These are phyloP conservation scores for Cotesia glomerata DNA, from an alignment of 1,140 invertebrate species.

Conservation along the genomic window DNA sequence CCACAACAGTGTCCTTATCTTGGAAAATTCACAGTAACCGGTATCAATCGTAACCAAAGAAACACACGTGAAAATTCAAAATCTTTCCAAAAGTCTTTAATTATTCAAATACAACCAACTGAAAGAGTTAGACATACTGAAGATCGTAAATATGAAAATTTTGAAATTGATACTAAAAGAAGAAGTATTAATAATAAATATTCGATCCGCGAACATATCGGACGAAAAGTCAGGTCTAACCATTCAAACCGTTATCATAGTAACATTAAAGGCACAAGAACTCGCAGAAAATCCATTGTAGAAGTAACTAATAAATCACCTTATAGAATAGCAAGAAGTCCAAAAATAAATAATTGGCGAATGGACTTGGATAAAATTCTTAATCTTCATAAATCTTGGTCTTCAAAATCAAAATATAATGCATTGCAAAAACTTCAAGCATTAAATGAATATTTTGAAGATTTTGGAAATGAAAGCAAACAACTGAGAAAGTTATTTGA, in stretches of 20 bases:
- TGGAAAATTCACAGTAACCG: constrained; percentile 72
- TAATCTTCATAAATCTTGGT: constrained; percentile 39
- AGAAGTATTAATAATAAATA: constrained; percentile 58
- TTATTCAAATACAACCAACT: constrained; percentile 46
- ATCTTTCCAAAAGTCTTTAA: constrained; percentile 42
- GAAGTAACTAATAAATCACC: constrained; percentile 18
- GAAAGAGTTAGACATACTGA: constrained; percentile 55
- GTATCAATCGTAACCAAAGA: constrained; percentile 57
- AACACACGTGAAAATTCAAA: constrained; percentile 62
- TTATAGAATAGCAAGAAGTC: constrained; percentile 23
- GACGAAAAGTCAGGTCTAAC: constrained; percentile 45
- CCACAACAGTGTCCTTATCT: constrained; percentile 72
- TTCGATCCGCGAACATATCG: constrained; percentile 46
- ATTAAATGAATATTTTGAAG: constrained; percentile 53
- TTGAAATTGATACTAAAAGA: constrained; percentile 53
- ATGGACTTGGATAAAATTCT: constrained; percentile 44
- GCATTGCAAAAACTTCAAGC: constrained; percentile 43
- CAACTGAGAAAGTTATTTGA: constrained; percentile 42
- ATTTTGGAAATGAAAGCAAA: constrained; percentile 46
- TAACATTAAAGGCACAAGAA: constrained; percentile 15
- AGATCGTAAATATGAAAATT: constrained; percentile 45
- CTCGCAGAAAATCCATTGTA: constrained; percentile 9
- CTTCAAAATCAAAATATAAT: constrained; percentile 42
- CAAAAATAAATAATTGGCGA: constrained; percentile 48
- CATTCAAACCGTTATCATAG: constrained; percentile 25